Evolutionary conservation across 2,113 vertebrate genomes (phyloP), one percentile per base, ranked within the genome.

Genomic region (Atlantisia rogersi): DNA sequence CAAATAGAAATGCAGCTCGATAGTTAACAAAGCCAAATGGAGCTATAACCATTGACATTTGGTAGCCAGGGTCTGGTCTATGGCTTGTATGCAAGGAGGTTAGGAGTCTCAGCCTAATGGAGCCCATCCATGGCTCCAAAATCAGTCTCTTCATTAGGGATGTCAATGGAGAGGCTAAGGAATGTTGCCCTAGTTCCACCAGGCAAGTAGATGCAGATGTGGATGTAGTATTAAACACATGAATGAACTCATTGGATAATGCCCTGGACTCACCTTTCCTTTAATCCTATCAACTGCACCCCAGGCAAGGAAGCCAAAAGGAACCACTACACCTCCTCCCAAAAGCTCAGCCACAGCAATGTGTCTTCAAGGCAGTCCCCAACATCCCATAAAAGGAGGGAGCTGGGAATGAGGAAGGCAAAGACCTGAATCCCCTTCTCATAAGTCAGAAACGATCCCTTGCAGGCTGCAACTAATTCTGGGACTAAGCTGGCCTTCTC

Each of bases 1-100:
- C 86, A 82, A 89, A 86, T 0, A 88, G 84, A 90, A 95, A 80
- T 26, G 40, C 37, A 93, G 52, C 62, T 97, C 86, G 78, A 62
- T 29, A 84, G 83, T 65, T 84, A 81, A 71, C 42, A 86, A 87
- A 76, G 75, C 77, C 74, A 95, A 92, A 93, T 10, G 21, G 74
- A 92, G 70, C 81, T 62, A 32, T 16, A 92, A 70, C 58, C 88
- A 82, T 3, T 55, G 65, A 65, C 70, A 65, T 82, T 37, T 3
- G 6, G 25, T 40, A 69, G 77, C 39, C 58, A 5, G 1, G 0
- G 6, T 14, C 82, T 56, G 59, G 17, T 46, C 71, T 80, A n/a
- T 58, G 74, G 53, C 24, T 87, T 62, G 35, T 44, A 31, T 1
- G 56, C 26, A 73, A 18, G 1, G 1, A 92, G 59, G 70, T 75